These are phyloP conservation scores for Scrobipalpa costella DNA, from an alignment of 2,888 invertebrate genomes.

Conservation along the genomic window DNA sequence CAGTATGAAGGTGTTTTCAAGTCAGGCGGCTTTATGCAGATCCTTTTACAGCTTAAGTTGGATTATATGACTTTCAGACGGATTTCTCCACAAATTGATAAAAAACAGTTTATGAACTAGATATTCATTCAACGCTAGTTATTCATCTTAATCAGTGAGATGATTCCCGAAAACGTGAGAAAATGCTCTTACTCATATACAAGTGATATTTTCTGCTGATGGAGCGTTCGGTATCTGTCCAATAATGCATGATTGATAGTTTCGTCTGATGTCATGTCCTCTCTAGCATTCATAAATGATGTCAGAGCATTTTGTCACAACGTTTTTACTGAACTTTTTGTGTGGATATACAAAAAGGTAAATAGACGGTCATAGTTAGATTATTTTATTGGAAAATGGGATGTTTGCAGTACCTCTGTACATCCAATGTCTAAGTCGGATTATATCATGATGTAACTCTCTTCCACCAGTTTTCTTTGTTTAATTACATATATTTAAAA, in stretches of 20 bases:
- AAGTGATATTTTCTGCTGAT: conserved; percentile 10
- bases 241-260: conserved; percentile 11
- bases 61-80: too few species aligned
- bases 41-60: too few species aligned
- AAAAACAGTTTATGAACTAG: too few species aligned
- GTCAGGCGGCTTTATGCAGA: too few species aligned
- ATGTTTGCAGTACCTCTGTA: conserved; percentile 27
- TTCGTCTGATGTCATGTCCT: conserved; percentile 16
- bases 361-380: neutral
- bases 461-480: too few species aligned
- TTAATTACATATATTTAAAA: too few species aligned
- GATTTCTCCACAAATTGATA: too few species aligned
- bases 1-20: too few species aligned
- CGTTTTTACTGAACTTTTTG: conserved; percentile 13
- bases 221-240: neutral
- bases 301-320: conserved; percentile 13
- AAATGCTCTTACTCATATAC: neutral
- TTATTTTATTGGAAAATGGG: conserved; percentile 25
- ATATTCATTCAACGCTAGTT: too few species aligned
- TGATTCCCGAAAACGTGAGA: neutral
- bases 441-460: too few species aligned
- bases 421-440: too few species aligned
- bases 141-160: too few species aligned
- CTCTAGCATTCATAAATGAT: conserved; percentile 18
- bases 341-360: conserved; percentile 17